Percentiles rank a stretch among this genome's conserved stretches.
Conservation (phyloP, 2,888 invertebrate genomes). For the Anoplius nigerrimus region DNA sequence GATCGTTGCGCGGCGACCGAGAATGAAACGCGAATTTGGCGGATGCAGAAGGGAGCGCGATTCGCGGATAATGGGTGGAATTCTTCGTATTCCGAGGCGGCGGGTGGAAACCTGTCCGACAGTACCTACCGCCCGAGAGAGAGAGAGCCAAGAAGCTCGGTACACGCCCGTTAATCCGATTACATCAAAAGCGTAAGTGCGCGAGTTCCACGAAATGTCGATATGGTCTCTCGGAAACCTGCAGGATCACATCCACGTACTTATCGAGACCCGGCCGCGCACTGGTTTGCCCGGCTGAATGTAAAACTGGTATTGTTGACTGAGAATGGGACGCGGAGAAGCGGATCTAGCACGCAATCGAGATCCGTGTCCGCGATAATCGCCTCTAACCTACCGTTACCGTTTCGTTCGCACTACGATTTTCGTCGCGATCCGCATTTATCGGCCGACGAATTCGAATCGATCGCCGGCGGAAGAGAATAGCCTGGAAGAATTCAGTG, state of each 20-base stretch:
- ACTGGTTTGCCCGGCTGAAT: conserved; percentile 4
- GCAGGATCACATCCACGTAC: not conserved
- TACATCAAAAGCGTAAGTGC: not conserved
- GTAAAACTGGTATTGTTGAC: conserved; percentile 7
- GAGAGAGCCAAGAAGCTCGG: too few relatives aligned
- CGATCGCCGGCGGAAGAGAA: too few relatives aligned
- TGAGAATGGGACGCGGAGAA: not conserved
- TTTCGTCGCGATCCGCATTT: too few relatives aligned
- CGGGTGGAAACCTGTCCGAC: too few relatives aligned
- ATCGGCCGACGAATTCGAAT: too few relatives aligned
- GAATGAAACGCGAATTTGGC: too few relatives aligned
- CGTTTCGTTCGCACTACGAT: conserved; percentile 3
- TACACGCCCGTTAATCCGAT: not conserved
- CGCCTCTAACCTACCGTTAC: not conserved
- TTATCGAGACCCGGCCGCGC: not conserved
- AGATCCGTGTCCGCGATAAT: conserved; percentile 1
- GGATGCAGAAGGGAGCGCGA: too few relatives aligned
- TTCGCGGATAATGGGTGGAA: too few relatives aligned
- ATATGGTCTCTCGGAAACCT: conserved; percentile 2
- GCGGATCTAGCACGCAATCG: conserved; percentile 1
- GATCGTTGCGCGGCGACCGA: too few relatives aligned
- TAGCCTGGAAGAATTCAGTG: too few relatives aligned
- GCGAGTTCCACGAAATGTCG: not conserved
- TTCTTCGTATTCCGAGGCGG: too few relatives aligned
- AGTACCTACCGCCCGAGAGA: too few relatives aligned